These are phyloP conservation scores for Hirundo rustica DNA, from an alignment of 2,797 vertebrate genomes.

Conservation along the genomic window DNA sequence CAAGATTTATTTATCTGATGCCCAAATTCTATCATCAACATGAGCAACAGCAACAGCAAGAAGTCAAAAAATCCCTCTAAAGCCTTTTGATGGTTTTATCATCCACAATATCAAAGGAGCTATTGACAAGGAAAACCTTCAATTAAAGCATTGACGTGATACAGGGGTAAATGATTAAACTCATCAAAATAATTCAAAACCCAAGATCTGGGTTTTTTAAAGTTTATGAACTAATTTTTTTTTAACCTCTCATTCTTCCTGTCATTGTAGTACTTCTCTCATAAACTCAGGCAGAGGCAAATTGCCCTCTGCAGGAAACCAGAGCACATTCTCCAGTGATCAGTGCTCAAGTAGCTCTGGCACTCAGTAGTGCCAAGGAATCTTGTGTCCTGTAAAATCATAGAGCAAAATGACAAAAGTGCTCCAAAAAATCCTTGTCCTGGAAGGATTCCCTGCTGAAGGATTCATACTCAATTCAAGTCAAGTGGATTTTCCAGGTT, in stretches of 20 bases:
- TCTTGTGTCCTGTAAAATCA: background rate
- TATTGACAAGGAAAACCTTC: background rate
- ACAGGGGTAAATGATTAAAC: background rate
- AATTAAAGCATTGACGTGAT: background rate
- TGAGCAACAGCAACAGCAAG: background rate
- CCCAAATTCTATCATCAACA: background rate
- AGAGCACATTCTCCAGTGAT: background rate
- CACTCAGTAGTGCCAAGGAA: background rate
- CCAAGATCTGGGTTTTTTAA: background rate
- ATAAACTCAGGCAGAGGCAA: background rate
- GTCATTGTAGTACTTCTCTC: background rate
- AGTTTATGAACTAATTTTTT: background rate
- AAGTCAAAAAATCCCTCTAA: background rate
- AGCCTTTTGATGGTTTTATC: background rate
- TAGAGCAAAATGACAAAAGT: background rate
- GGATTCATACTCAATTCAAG: background rate
- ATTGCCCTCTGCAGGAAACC: background rate
- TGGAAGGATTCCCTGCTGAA: background rate
- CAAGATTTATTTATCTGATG: background rate
- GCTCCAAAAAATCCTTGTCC: background rate
- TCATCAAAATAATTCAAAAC: background rate
- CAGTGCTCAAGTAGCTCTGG: background rate
- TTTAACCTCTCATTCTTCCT: background rate
- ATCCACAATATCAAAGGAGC: background rate
- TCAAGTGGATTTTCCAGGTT: background rate